Evolutionary conservation across 2,113 vertebrate species (phyloP), one percentile per base, ranked within the genome.

Genomic region (Atlantisia rogersi): DNA sequence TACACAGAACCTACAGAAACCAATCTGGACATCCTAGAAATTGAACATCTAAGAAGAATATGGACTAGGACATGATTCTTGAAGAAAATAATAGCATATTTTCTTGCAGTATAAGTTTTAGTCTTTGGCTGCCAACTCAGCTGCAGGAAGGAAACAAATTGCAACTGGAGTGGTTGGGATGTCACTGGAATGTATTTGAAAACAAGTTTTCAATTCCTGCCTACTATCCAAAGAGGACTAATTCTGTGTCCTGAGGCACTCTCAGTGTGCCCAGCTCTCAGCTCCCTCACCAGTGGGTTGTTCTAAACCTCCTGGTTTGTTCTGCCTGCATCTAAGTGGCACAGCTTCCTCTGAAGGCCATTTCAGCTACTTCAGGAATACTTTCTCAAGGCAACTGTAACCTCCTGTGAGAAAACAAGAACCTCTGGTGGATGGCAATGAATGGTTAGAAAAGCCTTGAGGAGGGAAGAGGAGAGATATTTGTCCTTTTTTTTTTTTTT

Each of bases 291-390:
- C 44, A 59, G 5, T 53, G 37, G 17, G 28, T 35, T 65, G 28
- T 76, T 89, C 48, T 68, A 75, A 75, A 86, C 48, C 46, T 73
- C 26, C 25, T 86, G 50, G 18, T 77, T 91, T 88, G 37, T 84
- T 88, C 83, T 96, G 35, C 24, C 35, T 84, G 21, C 16, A 40
- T 92, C 62, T 90, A 73, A 91, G 91, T 90, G 65, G 65, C 88
- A 84, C 26, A 13, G 40, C 46, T 94, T 78, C 52, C 76, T 92
- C 52, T 86, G 52, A 94, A 92, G 92, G 56, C 64, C 86, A 92
- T 76, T 90, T 81, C 60, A 74, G 56, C 28, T 81, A 65, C 58
- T 90, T 76, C 64, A 93, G 73, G 15, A 88, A 68, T 65, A 58
- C 21, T 91, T 48, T 67, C 29, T 69, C 39, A 48, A 81, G 77